Base-by-base conservation (phyloP, 2,797 vertebrate genomes). In the Microhierax caerulescens region DNA sequence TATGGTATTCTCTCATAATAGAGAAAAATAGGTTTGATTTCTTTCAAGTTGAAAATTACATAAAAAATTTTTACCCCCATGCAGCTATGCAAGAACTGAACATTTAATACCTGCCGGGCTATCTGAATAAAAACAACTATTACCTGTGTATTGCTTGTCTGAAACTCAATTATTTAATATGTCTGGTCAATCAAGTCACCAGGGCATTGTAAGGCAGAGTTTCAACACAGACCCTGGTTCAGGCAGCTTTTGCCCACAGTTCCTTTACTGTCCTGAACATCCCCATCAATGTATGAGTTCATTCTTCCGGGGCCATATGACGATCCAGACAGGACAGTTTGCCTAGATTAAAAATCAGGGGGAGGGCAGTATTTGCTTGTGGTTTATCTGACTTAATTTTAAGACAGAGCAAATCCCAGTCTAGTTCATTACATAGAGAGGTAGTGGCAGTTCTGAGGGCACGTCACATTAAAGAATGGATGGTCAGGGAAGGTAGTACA, bases 381-480 rank as follows among this genome's bases (percentile, higher is more conserved):
- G 28, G n/a, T 93, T 87, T 51, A 43, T 30, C 22, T 69, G 15
- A 32, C 73, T 76, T 34, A 77, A 16, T 70, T 78, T 67, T 78
- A 82, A 92, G 0, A 5, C 43, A 70, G 13, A 77, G 15, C 10
- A 74, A 84, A 79, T 51, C 23, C 13, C 60, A 72, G 13, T 45
- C 53, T 56, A 34, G 37, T 41, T 45, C 14, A 67, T 41, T 22
- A 57, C 25, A 30, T 72, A 37, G 13, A 79, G 61, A 47, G 4
- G 17, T 6, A 37, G 13, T 27, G 6, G 13, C 19, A 73, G 12
- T 51, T 59, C 19, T 63, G 22, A 0, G 0, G 25, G 6, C 9
- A 3, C 54, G 36, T 51, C 27, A 54, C 7, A 13, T 70, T 74
- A 87, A 61, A 24, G 15, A 89, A 70, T 32, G 11, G 24, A 74